A percentile compares a stretch with the other conserved stretches of the same genome.
Evolutionary conservation across 1,140 invertebrate species (phyloP).

Genomic region (Nasonia giraulti): DNA sequence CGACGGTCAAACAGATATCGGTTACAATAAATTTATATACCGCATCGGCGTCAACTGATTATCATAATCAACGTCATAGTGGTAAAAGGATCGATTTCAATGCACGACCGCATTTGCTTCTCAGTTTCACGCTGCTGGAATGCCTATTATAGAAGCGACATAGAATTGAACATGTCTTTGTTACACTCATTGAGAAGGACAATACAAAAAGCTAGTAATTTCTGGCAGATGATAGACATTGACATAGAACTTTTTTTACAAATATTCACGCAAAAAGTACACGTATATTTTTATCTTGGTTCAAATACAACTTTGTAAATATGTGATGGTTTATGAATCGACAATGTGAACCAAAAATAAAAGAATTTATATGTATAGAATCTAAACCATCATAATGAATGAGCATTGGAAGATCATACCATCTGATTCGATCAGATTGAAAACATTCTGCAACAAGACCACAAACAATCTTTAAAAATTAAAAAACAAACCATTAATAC

Average conservation of each 20-base stretch:
- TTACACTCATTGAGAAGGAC: neutral
- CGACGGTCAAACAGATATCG: neutral
- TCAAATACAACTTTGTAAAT: too few relatives aligned
- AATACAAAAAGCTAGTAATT: neutral
- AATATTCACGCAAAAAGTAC: too few relatives aligned
- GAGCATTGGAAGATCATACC: too few relatives aligned
- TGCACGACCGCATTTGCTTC: conserved; percentile 23
- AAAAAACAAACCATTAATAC: too few relatives aligned
- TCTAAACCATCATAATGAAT: too few relatives aligned
- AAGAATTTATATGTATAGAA: too few relatives aligned
- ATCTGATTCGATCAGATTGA: too few relatives aligned
- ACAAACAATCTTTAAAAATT: too few relatives aligned
- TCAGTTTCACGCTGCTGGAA: conserved; percentile 32
- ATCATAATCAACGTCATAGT: neutral
- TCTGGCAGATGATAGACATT: neutral
- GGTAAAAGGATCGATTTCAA: conserved; percentile 38
- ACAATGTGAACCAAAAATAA: too few relatives aligned
- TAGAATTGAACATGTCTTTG: conserved; percentile 10
- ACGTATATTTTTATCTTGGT: too few relatives aligned
- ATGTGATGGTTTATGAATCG: too few relatives aligned
- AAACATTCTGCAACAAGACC: too few relatives aligned
- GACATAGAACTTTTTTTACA: neutral
- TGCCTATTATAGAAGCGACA: neutral
- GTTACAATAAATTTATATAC: conserved; percentile 26
- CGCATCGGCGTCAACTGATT: neutral